Evolutionary conservation across 1,140 invertebrate species (phyloP), one percentile per base, ranked within the genome.

Genomic region (Pararge aegeria): DNA sequence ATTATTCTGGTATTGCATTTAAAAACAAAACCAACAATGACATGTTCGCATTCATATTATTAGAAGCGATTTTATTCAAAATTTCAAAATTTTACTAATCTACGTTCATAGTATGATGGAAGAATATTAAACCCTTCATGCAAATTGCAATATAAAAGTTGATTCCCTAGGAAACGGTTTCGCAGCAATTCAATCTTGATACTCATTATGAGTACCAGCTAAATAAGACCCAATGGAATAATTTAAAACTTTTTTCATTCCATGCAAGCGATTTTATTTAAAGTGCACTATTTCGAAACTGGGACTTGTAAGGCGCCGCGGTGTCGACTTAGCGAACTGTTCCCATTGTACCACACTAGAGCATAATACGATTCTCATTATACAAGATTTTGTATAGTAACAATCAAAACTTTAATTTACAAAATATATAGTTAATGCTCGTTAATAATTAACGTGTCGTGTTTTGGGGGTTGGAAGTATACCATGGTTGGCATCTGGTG

Each of bases 201-300:
- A 21, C 18, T 46, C 7, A 44, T 19, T 20, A 46, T 15, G 21
- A 46, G 18, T 46, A 24, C 19, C 12, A 9, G 18, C 44, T 46
- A 24, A 20, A 46, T 21, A 46, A 12, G 44, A 21, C 44, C 19
- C 44, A n/a, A 46, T 46, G 20, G 44, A 46, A 46, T 46, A 46
- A 46, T 46, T 46, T 46, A 46, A 46, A 46, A 21, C 38, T 46
- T 46, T 46, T 46, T 46, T 46, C 44, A 46, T 46, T 46, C 19
- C 44, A 21, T 46, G 19, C 44, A 21, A 46, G 44, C 44, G 20
- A 46, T 46, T 24, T 24, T 46, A 46, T 46, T 46, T 46, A 46
- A 46, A 46, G 18, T 46, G 44, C 44, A 46, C 44, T 21, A 46
- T 46, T 46, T 46, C 20, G 20, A 21, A 46, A 46, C 44, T 46